Evolutionary conservation across 2,113 vertebrate species (phyloP), one percentile per base, ranked within the genome.

Genomic region (Notarius quadriscutis): DNA sequence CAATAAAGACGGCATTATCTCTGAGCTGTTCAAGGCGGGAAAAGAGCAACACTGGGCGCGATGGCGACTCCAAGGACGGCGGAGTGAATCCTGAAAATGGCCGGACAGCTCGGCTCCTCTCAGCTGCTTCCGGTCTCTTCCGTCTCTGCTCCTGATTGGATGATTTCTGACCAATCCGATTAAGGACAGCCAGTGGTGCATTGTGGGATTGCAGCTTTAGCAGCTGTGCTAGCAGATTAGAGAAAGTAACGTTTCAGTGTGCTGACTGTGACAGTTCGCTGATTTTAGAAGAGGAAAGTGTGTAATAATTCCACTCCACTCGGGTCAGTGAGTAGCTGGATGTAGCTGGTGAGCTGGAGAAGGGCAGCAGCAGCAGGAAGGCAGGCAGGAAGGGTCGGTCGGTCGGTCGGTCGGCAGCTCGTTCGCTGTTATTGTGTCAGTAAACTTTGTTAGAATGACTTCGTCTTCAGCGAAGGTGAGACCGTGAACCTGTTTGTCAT

Each of bases 1-100:
- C 87, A 98, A 92, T 22, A 98, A 94, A 86, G 97, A 97, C 75
- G 95, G 96, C 97, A 98, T 95, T 85, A 62, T 78, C 57, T 8
- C 34, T 30, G 17, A 51, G 11, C 25, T 18, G 11, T 0, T 0
- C 55, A 57, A 11, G 48, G 72, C 17, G n/a, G 25, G 5, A 14
- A 27, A 12, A 84, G 34, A 1, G 1, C 18, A 79, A 79, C 18
- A 27, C 25, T 30, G 2, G 11, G 11, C 4, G 1, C 3, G 8
- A 0, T 20, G 1, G 20, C 20, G 17, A 30, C 15, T 58, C 20
- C n/a, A 41, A 48, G 7, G 18, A 58, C 11, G 50, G 62, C n/a
- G 34, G 62, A 62, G 1, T 34, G 34, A 8, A n/a, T 93, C 92
- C 91, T 86, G 0, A 85, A 27, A 6, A 83, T 51, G 77, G 87